phyloP scores from a whole-genome alignment of 2,113 vertebrate genomes.

The Solea solea region DNA sequence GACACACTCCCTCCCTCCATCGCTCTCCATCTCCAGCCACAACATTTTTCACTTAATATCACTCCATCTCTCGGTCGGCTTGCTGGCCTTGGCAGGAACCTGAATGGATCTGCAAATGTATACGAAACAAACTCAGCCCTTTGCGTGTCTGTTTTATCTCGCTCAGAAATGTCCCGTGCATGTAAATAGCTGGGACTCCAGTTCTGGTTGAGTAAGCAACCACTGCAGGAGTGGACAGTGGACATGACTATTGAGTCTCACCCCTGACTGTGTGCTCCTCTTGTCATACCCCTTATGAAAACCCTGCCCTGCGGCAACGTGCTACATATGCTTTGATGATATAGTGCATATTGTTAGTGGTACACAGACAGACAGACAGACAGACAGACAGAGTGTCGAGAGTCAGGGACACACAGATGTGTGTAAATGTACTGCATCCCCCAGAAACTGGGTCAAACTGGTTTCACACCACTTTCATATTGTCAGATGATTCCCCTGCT shows the following conservation, averaged over 20 bases:
- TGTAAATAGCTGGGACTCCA: constrained; percentile 6
- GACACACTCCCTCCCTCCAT: not conserved
- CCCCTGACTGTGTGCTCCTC: constrained; percentile 11
- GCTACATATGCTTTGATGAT: constrained; percentile 51
- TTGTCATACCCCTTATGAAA: constrained; percentile 25
- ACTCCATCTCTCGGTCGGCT: constrained; percentile 30
- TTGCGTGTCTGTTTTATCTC: constrained; percentile 17
- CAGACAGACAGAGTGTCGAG: constrained; percentile 16
- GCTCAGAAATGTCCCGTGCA: not conserved
- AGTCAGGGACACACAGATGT: constrained; percentile 66
- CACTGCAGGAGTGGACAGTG: not conserved
- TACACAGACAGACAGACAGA: constrained; percentile 36
- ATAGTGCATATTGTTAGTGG: constrained; percentile 41
- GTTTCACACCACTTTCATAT: constrained; percentile 55
- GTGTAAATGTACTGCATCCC: constrained; percentile 68
- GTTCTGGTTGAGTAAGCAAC: not conserved
- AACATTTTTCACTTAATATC: constrained; percentile 40
- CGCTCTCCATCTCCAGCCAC: constrained; percentile 1
- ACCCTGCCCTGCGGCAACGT: constrained; percentile 52
- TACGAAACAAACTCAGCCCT: not conserved
- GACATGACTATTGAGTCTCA: constrained; percentile 15
- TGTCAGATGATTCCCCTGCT: constrained; percentile 52
- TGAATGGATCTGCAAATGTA: constrained; percentile 14
- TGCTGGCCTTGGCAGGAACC: constrained; percentile 45
- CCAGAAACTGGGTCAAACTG: constrained; percentile 73